Evolutionary conservation across 2,888 invertebrate genomes (phyloP).

Genomic region (Sussaba pulchella): DNA sequence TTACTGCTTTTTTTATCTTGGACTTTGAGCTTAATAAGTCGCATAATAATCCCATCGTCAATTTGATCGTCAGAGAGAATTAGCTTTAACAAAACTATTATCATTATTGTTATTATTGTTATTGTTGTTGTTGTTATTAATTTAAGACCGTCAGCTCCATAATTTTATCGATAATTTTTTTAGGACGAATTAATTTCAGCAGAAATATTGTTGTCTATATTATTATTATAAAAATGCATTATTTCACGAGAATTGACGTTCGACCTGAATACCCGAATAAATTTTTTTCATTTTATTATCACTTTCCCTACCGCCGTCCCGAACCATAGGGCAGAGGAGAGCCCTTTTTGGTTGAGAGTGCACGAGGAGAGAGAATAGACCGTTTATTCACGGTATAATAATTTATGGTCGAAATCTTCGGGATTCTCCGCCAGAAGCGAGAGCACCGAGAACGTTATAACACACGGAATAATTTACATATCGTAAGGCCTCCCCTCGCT

Average conservation of each 20-base stretch:
- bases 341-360: conserved; percentile 19
- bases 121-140: no score
- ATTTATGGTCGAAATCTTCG: conserved; percentile 80
- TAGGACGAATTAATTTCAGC: no score
- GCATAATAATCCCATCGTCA: no score
- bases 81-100: no score
- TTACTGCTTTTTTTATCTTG: conserved; percentile 7
- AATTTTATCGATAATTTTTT: no score
- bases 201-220: neutral
- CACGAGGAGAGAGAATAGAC: conserved; percentile 68
- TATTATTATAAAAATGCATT: conserved; percentile 5
- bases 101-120: no score
- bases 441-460: conserved; percentile 65
- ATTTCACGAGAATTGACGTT: conserved; percentile 30
- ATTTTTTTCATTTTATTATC: conserved; percentile 50
- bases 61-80: no score
- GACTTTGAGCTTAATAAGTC: no score
- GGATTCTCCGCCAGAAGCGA: conserved; percentile 64
- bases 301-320: neutral
- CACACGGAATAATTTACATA: conserved; percentile 81
- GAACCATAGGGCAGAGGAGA: conserved; percentile 7
- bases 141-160: no score
- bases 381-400: conserved; percentile 75
- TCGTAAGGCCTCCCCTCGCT: conserved; percentile 74
- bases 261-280: conserved; percentile 40